A percentile compares a stretch with the other conserved stretches of the same genome.
Evolutionary conservation across 2,113 vertebrate species (phyloP).

Genomic region (Otolemur garnettii): DNA sequence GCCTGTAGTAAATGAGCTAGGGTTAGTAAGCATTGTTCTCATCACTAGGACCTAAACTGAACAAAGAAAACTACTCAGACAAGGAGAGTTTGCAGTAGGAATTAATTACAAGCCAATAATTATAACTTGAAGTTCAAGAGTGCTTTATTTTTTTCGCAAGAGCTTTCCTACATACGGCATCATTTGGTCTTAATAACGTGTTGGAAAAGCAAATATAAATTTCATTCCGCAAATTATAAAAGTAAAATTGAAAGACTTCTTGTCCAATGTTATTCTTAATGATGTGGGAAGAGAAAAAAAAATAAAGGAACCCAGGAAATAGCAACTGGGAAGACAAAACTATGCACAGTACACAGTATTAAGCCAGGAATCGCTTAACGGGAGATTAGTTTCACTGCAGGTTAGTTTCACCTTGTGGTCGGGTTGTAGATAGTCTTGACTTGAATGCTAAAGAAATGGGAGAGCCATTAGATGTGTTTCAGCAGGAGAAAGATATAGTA

Average conservation of each 20-base stretch:
- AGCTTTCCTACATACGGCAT: neutral
- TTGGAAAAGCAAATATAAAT: neutral
- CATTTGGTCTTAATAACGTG: neutral
- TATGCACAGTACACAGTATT: neutral
- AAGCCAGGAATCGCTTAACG: neutral
- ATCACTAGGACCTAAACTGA: neutral
- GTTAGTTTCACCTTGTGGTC: neutral
- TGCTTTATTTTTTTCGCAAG: neutral
- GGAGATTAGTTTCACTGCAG: neutral
- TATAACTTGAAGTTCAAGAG: neutral
- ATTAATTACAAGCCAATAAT: neutral
- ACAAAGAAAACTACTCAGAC: neutral
- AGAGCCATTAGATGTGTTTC: neutral
- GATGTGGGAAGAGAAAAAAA: neutral
- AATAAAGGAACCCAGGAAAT: neutral
- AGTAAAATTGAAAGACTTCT: neutral
- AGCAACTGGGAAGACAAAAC: neutral
- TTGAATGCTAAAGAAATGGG: neutral
- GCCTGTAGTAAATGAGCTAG: neutral
- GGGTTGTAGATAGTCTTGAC: neutral
- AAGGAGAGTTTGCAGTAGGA: neutral
- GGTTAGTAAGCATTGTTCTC: neutral
- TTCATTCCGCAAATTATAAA: neutral
- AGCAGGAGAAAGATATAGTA: neutral
- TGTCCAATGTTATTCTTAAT: neutral